Conservation (phyloP, 1,140 invertebrate species). For the Idris sp. region DNA sequence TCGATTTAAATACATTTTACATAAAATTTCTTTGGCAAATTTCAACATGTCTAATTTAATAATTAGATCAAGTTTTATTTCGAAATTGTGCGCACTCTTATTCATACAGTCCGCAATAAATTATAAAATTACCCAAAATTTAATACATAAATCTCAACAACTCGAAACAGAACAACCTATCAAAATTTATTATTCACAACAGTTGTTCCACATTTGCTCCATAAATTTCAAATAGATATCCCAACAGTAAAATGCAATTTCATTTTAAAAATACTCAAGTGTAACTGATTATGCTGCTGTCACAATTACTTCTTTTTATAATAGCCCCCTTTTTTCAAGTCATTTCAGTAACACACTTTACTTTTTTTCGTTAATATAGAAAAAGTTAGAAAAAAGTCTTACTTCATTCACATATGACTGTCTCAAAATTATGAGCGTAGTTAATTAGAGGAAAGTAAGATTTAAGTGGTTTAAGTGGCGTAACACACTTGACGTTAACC, state of each 20-base stretch:
- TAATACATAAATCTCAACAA: conserved; percentile 21
- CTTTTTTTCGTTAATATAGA: too few relatives aligned
- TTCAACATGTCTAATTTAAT: too few relatives aligned
- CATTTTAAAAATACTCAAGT: not conserved
- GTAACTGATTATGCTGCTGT: too few relatives aligned
- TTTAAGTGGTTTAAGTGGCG: conserved; percentile 20
- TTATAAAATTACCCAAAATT: conserved; percentile 27
- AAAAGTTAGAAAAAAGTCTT: not conserved
- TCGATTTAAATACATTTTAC: too few relatives aligned
- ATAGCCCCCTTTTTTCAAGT: too few relatives aligned
- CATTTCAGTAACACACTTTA: too few relatives aligned
- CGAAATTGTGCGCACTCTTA: not conserved
- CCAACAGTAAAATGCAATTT: not conserved
- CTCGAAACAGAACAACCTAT: conserved; percentile 13
- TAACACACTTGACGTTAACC: conserved; percentile 8
- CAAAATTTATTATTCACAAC: conserved; percentile 22
- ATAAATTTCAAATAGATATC: conserved; percentile 26
- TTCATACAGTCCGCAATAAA: conserved; percentile 7
- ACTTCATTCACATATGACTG: not conserved
- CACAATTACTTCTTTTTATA: too few relatives aligned
- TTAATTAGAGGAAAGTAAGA: conserved; percentile 35
- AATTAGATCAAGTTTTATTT: conserved; percentile 11
- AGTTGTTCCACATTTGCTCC: conserved; percentile 10
- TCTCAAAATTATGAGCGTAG: conserved; percentile 10
- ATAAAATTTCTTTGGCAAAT: too few relatives aligned